Conservation (phyloP, 92 coral and sea anemone species). For the Umimayanthus kanabou region DNA sequence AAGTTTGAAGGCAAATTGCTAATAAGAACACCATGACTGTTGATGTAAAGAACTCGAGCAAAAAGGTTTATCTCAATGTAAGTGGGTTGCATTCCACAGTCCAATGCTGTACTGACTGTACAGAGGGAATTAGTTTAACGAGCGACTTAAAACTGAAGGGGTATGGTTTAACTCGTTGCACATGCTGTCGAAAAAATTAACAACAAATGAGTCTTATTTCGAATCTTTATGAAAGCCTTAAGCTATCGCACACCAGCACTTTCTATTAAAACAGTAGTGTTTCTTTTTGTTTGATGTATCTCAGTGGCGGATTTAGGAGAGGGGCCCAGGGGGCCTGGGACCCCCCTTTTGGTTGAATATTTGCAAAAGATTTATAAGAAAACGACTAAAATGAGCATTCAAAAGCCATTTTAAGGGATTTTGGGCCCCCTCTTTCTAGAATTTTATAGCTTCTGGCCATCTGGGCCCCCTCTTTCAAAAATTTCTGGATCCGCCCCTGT, state of each 20-base stretch:
- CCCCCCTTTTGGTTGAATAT: too few relatives aligned
- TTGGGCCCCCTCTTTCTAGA: too few relatives aligned
- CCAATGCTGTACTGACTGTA: background rate
- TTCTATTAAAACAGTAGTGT: background rate
- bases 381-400: too few relatives aligned
- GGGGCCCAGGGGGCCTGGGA: too few relatives aligned
- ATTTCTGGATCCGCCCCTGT: too few relatives aligned
- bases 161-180: background rate
- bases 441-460: too few relatives aligned
- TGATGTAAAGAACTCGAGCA: background rate
- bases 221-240: background rate
- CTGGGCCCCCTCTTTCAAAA: too few relatives aligned
- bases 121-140: background rate
- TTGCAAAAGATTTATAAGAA: too few relatives aligned
- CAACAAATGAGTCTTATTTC: background rate
- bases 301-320: too few relatives aligned
- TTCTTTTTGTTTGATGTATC: background rate
- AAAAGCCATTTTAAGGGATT: too few relatives aligned
- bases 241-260: background rate
- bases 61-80: too few relatives aligned
- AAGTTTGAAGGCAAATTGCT: conserved; percentile 4
- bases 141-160: background rate
- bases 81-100: too few relatives aligned
- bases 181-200: background rate
- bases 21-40: background rate